Evolutionary conservation across 1,140 invertebrate genomes (phyloP), one percentile per base, ranked within the genome.

Genomic region (Philopotamus ludificatus): DNA sequence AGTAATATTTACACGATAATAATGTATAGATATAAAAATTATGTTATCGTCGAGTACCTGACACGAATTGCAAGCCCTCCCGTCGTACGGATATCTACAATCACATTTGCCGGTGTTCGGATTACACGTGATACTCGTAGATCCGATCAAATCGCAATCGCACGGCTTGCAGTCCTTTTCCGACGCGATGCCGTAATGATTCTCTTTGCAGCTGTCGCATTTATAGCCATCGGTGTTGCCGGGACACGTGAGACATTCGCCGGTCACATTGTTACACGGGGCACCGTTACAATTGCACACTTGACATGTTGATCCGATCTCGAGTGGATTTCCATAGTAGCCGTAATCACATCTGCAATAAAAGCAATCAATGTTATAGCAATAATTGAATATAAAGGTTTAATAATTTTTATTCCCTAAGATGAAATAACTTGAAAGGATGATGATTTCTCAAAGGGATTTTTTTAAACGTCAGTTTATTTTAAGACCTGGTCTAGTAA

Each of bases 41-140:
- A 80, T 67, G 79, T 76, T 39, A 77, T 76, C 62, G 72, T 34
- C 28, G 4, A 34, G 12, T 34, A 92, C 89, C 75, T 86, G 82
- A 77, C 97, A 99, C 16, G 80, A 76, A 72, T 97, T 88, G 76
- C 97, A 99, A 26, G 88, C 86, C 64, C 86, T 81, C n/a, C 96
- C 96, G 1, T 86, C 83, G 72, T 91, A 95, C 60, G 88, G 87
- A 0, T 85, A 79, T 44, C 79, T 77, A 74, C 90, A 92, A 0
- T 82, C 77, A 81, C 95, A 97, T 65, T 90, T 87, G 1, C 95
- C 95, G 22, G 79, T 87, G 9, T 80, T 77, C 10, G 84, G 74
- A 71, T 97, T 87, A 80, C 95, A 98, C 1, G 83, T 77, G 26
- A 76, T 76, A 0, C 84, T 84, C 21, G 80, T 78, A 39, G 93